phyloP scores from a whole-genome alignment of 2,113 vertebrate species.

The Plestiodon gilberti region DNA sequence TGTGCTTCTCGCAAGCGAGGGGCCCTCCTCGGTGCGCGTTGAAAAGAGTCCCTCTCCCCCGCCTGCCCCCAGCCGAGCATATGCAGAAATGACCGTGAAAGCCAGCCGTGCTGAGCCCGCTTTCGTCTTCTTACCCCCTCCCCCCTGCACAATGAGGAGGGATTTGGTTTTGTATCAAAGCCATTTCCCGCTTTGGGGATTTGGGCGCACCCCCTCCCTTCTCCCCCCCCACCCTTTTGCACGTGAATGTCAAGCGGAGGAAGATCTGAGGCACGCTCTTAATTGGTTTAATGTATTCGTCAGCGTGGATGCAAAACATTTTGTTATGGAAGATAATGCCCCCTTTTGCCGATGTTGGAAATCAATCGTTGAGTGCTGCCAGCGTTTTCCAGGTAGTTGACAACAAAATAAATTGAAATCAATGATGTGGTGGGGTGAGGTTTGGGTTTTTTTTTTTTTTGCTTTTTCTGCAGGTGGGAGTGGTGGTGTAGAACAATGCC shows the following conservation, averaged over 20 bases:
- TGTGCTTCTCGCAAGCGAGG: too few relatives aligned
- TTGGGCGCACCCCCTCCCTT: not conserved
- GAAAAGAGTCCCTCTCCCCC: not conserved
- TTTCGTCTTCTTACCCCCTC: not conserved
- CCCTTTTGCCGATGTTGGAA: conserved; percentile 48
- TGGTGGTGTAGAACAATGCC: conserved; percentile 69
- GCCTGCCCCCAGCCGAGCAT: not conserved
- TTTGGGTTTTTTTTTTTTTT: conserved; percentile 18
- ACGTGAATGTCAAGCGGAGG: not conserved
- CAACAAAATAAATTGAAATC: conserved; percentile 78
- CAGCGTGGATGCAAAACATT: conserved; percentile 66
- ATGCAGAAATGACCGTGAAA: not conserved
- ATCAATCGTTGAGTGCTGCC: conserved; percentile 40
- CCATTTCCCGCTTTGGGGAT: conserved; percentile 31
- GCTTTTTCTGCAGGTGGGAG: not conserved
- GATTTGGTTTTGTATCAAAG: conserved; percentile 54
- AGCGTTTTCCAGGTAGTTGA: conserved; percentile 75
- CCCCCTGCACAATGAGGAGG: rapidly evolving
- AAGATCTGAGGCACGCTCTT: conserved; percentile 61
- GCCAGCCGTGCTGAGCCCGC: too few relatives aligned
- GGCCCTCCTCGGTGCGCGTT: not conserved
- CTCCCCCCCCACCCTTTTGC: conserved; percentile 17
- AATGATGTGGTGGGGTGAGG: conserved; percentile 49
- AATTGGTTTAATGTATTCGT: conserved; percentile 78
- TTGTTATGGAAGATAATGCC: conserved; percentile 73